A percentile compares a stretch with the other conserved stretches of the same genome.
Conservation (phyloP, 2,797 vertebrate species). For the Gymnopithys bicolor region DNA sequence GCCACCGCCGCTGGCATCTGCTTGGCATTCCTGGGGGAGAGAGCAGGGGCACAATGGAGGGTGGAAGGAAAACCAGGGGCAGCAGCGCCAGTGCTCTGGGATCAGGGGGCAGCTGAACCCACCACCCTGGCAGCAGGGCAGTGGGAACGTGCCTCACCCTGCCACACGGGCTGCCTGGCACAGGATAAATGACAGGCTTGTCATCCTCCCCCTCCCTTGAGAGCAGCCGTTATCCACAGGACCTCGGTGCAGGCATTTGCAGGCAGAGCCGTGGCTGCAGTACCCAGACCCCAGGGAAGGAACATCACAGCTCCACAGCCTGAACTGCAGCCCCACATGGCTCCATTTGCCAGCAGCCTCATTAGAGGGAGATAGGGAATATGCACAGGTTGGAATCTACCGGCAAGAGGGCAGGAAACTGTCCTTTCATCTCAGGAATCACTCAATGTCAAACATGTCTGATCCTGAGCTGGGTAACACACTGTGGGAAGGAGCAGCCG, state of each 20-base stretch:
- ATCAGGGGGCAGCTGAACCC: background rate
- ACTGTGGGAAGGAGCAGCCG: background rate
- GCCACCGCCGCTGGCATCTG: conserved; percentile 87
- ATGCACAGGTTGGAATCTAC: background rate
- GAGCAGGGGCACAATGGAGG: background rate
- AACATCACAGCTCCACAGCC: background rate
- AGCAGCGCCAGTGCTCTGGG: background rate
- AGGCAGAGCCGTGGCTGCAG: fast-evolving
- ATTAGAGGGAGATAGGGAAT: background rate
- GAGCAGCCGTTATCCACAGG: background rate
- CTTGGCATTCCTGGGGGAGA: conserved; percentile 85
- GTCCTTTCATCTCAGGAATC: background rate
- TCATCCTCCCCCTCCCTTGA: background rate
- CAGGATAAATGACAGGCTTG: background rate
- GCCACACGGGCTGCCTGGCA: background rate
- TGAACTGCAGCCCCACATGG: background rate
- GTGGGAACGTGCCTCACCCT: background rate
- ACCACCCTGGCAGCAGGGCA: background rate
- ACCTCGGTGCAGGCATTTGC: background rate
- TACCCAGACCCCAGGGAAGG: fast-evolving
- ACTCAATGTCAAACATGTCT: background rate
- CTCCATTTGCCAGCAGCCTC: background rate
- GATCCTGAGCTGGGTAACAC: background rate
- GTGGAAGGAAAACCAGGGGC: fast-evolving
- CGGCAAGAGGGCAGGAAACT: background rate